Evolutionary conservation across 92 coral and sea anemone species (phyloP).

Genomic region (Porites evermanni): DNA sequence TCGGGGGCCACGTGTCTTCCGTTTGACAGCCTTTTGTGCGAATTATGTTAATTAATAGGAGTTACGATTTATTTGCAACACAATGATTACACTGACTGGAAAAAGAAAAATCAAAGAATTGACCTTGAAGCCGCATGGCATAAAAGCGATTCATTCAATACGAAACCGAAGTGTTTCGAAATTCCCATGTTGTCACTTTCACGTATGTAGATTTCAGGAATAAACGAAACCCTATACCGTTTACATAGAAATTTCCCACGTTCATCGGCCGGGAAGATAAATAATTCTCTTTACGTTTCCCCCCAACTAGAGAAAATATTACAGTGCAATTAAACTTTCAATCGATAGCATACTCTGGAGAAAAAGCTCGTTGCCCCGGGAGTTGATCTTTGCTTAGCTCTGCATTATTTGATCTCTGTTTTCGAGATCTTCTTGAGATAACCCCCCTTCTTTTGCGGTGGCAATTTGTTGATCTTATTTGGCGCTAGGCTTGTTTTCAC

Average conservation of each 20-base stretch:
- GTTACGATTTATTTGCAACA: constrained; percentile 80
- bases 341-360: constrained; percentile 32
- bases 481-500: constrained; percentile 32
- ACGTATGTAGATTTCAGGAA: constrained; percentile 44
- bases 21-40: constrained; percentile 92
- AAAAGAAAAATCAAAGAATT: constrained; percentile 41
- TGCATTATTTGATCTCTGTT: constrained; percentile 32
- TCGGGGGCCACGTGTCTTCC: constrained; percentile 87
- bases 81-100: constrained; percentile 76
- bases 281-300: constrained; percentile 25
- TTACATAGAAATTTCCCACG: constrained; percentile 30
- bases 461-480: constrained; percentile 36
- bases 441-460: constrained; percentile 16
- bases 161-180: neutral
- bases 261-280: constrained; percentile 23
- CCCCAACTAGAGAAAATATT: constrained; percentile 37
- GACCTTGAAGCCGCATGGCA: constrained; percentile 33
- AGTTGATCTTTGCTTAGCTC: constrained; percentile 23
- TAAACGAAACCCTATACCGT: constrained; percentile 15
- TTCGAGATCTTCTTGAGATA: constrained; percentile 7
- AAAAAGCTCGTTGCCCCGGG: constrained; percentile 41
- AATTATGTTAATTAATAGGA: constrained; percentile 82
- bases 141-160: constrained; percentile 5
- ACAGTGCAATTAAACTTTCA: constrained; percentile 49
- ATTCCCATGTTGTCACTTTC: constrained; percentile 21